Base-by-base conservation (phyloP, 2,113 vertebrate genomes). In the Emydura subglobosa region DNA sequence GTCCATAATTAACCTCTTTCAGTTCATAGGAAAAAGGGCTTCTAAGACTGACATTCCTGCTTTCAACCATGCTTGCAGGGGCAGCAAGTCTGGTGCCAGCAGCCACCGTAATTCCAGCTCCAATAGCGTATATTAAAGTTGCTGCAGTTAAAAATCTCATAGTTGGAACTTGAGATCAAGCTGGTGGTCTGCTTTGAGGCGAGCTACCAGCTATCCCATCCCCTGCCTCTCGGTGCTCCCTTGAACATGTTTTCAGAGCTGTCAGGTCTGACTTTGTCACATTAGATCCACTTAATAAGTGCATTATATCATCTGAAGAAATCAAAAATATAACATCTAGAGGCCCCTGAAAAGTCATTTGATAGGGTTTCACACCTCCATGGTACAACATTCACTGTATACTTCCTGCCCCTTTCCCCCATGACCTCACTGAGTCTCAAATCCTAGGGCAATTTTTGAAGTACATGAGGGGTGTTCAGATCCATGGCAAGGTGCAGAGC, bases 41-140 rank as follows among this genome's bases (percentile, higher is more conserved):
- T 16, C 5, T 61, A 31, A 61, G 59, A 31, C 13, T 59, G 57
- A 59, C 29, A 31, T 59, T 29, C 57, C 11, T 61, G 12, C 29
- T 13, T 61, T 61, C 29, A 31, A 14, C 47, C 47, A 47, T 8
- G 47, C 47, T 47, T 47, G 6, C 47, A 47, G 47, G 91, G 89
- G 92, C 86, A 95, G 92, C 86, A 95, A 89, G 95, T 95, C 94
- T 95, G 86, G 55, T 95, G 91, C 91, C 86, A 93, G 88, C 88
- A 84, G 95, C 88, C 68, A n/a, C 51, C 29, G 79, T 95, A 93
- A 81, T 51, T 72, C 83, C 49, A 72, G 6, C 61, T 85, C 57
- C 82, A 84, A 84, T 50, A 65, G 21, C 82, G 81, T 88, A 91
- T 80, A 87, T 82, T 87, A 90, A 90, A 86, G 72, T 83, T 83